These are phyloP conservation scores for Silurus aristotelis DNA, from an alignment of 2,797 vertebrate species.

Conservation along the genomic window DNA sequence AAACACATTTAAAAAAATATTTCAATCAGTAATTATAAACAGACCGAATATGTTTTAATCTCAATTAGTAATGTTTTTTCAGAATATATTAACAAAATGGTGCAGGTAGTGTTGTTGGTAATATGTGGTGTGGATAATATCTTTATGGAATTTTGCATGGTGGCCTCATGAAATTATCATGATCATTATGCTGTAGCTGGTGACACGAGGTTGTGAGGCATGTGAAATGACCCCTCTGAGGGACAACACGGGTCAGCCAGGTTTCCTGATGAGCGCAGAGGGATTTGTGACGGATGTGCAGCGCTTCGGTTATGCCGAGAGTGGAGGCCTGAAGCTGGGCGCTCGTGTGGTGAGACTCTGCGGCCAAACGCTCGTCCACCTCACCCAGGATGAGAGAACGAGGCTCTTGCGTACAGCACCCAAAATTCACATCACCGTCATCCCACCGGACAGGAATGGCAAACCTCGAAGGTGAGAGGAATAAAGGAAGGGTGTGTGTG, in stretches of 20 bases:
- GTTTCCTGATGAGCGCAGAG: conserved; percentile 85
- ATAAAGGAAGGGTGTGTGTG: background rate
- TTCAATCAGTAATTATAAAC: background rate
- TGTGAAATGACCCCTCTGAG: conserved; percentile 84
- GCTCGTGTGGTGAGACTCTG: conserved; percentile 87
- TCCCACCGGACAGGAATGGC: conserved; percentile 87
- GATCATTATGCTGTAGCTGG: conserved; percentile 71
- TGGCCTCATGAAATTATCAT: background rate
- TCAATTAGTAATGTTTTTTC: background rate
- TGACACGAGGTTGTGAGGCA: conserved; percentile 88
- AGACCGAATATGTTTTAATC: background rate
- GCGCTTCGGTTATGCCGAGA: conserved; percentile 88
- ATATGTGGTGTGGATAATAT: background rate
- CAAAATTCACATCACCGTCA: conserved; percentile 89
- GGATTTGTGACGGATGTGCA: conserved; percentile 89
- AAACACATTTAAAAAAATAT: too few species aligned
- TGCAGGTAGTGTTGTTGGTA: background rate
- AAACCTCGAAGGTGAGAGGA: conserved; percentile 84
- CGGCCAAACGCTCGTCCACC: conserved; percentile 77
- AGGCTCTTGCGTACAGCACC: conserved; percentile 80
- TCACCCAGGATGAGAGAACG: conserved; percentile 75
- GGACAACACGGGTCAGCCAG: conserved; percentile 85
- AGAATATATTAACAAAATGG: background rate
- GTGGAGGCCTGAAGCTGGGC: conserved; percentile 82
- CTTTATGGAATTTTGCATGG: background rate